Evolutionary conservation across 2,113 vertebrate species (phyloP), one percentile per base, ranked within the genome.

Genomic region (Balaeniceps rex): DNA sequence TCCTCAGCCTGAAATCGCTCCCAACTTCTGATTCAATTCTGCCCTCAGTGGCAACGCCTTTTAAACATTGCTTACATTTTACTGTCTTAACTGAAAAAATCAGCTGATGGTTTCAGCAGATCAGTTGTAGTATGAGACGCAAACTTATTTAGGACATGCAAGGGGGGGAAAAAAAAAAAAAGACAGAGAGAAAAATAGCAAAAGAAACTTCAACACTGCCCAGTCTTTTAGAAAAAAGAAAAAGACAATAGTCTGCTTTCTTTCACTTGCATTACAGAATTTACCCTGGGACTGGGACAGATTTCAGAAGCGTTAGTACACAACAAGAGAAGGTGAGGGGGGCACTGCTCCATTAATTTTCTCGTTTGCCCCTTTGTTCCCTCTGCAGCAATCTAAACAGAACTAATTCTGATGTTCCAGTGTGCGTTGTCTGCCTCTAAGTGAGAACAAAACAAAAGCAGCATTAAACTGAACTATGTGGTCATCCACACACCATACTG

Each of bases 391-490:
- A 96, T 87, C 95, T 95, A 97, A 96, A 98, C 98, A 98, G 97
- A 98, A 95, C 94, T 76, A 94, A 95, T 96, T 97, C 96, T 98
- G 95, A 97, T 38, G 82, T 96, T 96, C 91, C 94, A 87, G 93
- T 96, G 97, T 96, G 96, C 72, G 95, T 94, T 97, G 94, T 93
- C 95, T 87, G 97, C 92, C 95, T 95, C 94, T 87, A 96, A 98
- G 89, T 96, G 49, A 95, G 96, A 97, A 65, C 94, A 95, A 98
- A 98, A 99, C 98, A 98, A 98, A 98, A 98, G 98, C 96, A 79
- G 97, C 97, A 96, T 98, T 98, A 95, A 97, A 90, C 94, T 55
- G 74, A 97, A 42, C 93, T 93, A 96, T 95, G 97, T 83, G 98
- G 98, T 96, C 98, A 97, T 97, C 97, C 97, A 70, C 96, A 95